Evolutionary conservation across 1,140 invertebrate species (phyloP), one percentile per base, ranked within the genome.

Genomic region (Hyles vespertilio): DNA sequence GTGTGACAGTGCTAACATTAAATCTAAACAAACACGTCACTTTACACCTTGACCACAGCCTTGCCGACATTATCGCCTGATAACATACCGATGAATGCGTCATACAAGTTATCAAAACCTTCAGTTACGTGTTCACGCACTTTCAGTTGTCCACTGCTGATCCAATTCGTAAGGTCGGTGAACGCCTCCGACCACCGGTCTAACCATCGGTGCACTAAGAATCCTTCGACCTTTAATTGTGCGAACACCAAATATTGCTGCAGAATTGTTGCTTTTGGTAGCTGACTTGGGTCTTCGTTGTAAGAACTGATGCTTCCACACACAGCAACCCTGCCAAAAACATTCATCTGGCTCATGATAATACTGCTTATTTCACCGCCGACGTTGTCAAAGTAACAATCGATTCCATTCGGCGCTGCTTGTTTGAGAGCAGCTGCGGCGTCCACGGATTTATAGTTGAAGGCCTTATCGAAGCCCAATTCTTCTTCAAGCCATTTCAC

Each of bases 371-470:
- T 85, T 56, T 91, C 89, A 8, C 92, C 93, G n/a, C 93, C 93
- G 43, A 93, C 92, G 90, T 92, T 70, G 36, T 78, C 72, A 52
- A 70, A 74, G 52, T 93, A 94, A 64, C 91, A 92, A 66, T 94
- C 92, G 1, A 94, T 87, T 2, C 67, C 93, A 6, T 92, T 72
- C 0, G 93, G 92, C 10, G 92, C 92, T 43, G 78, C 83, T 77
- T 91, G 72, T 58, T 86, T 89, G 44, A 95, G 77, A 34, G 82
- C 86, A 40, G 80, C 58, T 4, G 75, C 71, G 33, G 94, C 56
- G 54, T 92, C 74, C 11, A 79, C 77, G 0, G 80, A 92, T 76
- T 94, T 94, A 72, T 95, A 95, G 78, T 95, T 95, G 59, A 92
- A 92, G 2, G 90, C 92, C 59, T 85, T 70, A 77, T 95, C 93